Percentiles rank a stretch among this genome's conserved stretches.
phyloP scores from a whole-genome alignment of 2,797 vertebrate genomes.

The Argyrosomus regius region DNA sequence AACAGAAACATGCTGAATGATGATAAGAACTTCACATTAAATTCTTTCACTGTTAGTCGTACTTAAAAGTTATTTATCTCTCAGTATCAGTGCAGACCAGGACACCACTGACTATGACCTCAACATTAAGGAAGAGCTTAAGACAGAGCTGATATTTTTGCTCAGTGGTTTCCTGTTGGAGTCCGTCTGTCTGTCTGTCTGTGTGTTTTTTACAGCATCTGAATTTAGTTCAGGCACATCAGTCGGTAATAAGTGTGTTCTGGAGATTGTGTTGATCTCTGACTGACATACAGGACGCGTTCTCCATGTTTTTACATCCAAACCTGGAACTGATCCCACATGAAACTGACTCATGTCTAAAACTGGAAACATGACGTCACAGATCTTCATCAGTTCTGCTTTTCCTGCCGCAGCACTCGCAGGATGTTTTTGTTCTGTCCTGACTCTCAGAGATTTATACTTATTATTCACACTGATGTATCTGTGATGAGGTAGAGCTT shows the following conservation, averaged over 20 bases:
- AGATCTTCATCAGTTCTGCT: constrained; percentile 61
- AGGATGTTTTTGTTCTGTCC: background rate
- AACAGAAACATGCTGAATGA: too few species aligned
- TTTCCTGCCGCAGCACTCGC: background rate
- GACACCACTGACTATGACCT: background rate
- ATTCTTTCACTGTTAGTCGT: background rate
- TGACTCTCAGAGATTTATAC: background rate
- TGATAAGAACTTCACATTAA: background rate
- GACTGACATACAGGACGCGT: background rate
- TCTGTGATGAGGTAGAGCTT: background rate
- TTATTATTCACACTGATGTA: background rate
- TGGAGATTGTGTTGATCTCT: background rate
- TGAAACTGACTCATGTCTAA: constrained; percentile 72
- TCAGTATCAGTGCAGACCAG: background rate
- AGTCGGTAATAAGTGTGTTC: background rate
- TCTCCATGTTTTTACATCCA: constrained; percentile 8
- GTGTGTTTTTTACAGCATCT: constrained; percentile 29
- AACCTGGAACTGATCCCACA: constrained; percentile 43
- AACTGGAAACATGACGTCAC: constrained; percentile 36
- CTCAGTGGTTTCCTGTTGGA: background rate
- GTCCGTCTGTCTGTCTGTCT: constrained; percentile 36
- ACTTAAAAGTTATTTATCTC: background rate
- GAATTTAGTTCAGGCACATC: constrained; percentile 21
- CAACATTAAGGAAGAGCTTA: too few species aligned
- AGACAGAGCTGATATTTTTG: constrained; percentile 27